These are phyloP conservation scores for Crossocerus cetratus DNA, from an alignment of 2,888 invertebrate genomes.

Conservation along the genomic window DNA sequence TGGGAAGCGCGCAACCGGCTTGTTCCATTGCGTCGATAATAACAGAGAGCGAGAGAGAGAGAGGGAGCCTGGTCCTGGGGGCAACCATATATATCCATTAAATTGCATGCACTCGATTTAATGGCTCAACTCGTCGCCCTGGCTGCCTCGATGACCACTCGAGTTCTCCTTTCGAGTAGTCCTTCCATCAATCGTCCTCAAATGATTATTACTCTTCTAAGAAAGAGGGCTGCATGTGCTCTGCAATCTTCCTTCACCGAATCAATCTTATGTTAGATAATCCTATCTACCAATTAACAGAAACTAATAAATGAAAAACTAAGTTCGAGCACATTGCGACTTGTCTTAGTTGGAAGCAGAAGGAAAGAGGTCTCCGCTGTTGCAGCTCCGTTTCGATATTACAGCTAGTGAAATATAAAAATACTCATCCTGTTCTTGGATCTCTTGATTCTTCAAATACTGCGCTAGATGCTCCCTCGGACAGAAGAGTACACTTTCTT, in stretches of 20 bases:
- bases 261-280: too few species aligned
- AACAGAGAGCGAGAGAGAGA: constrained; percentile 3
- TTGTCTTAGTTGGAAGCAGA: neutral
- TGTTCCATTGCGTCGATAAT: constrained; percentile 27
- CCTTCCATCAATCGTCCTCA: constrained; percentile 1
- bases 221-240: constrained; percentile 18
- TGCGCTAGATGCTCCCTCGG: constrained; percentile 6
- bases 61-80: constrained; percentile 5
- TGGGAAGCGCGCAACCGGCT: too few species aligned
- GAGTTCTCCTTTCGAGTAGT: constrained; percentile 36
- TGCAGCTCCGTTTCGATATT: constrained; percentile 23
- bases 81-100: constrained; percentile 35
- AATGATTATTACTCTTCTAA: constrained; percentile 34
- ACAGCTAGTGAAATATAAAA: constrained; percentile 42
- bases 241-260: too few species aligned
- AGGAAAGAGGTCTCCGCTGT: constrained; percentile 8
- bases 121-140: constrained; percentile 39
- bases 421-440: constrained; percentile 48
- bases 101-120: constrained; percentile 51
- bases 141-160: constrained; percentile 26
- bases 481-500: constrained; percentile 21
- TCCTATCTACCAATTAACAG: too few species aligned
- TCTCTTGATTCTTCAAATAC: constrained; percentile 19
- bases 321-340: constrained; percentile 37
- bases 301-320: neutral